Conservation (phyloP, 2,888 invertebrate species). For the Globia sparganii region DNA sequence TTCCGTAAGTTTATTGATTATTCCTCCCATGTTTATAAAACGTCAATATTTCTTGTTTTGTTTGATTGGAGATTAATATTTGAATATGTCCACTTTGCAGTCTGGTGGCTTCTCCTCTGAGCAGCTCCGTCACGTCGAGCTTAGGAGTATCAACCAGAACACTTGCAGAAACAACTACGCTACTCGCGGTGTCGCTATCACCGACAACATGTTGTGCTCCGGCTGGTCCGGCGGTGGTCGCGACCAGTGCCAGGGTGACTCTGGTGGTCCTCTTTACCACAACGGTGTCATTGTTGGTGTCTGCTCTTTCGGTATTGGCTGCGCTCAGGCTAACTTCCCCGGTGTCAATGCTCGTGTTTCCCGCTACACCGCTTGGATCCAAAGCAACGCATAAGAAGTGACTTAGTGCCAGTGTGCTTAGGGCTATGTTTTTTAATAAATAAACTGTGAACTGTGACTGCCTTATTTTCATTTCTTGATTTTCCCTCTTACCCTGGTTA, state of each 20-base stretch:
- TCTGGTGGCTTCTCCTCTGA: constrained; percentile 66
- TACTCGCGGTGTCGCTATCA: constrained; percentile 60
- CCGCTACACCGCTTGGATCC: constrained; percentile 74
- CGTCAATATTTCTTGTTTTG: background rate
- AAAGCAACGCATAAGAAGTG: constrained; percentile 38
- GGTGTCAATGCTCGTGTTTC: constrained; percentile 78
- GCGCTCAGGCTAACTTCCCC: constrained; percentile 71
- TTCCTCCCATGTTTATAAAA: background rate
- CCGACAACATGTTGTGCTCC: constrained; percentile 77
- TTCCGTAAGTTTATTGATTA: too few relatives aligned
- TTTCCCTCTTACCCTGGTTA: too few relatives aligned
- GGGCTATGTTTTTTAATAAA: constrained; percentile 17
- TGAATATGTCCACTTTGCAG: constrained; percentile 43
- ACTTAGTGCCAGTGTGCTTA: background rate
- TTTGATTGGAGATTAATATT: background rate
- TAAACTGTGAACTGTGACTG: too few relatives aligned
- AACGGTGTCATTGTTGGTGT: constrained; percentile 75
- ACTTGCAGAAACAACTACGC: constrained; percentile 70
- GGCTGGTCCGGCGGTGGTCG: constrained; percentile 75
- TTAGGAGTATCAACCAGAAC: constrained; percentile 71
- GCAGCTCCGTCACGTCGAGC: constrained; percentile 74
- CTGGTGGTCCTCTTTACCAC: constrained; percentile 79
- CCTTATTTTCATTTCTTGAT: too few relatives aligned
- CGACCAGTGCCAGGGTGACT: constrained; percentile 76
- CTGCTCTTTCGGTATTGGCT: constrained; percentile 75